Base-by-base conservation (phyloP, 2,888 invertebrate species). In the Pachliopta kotzebuea region DNA sequence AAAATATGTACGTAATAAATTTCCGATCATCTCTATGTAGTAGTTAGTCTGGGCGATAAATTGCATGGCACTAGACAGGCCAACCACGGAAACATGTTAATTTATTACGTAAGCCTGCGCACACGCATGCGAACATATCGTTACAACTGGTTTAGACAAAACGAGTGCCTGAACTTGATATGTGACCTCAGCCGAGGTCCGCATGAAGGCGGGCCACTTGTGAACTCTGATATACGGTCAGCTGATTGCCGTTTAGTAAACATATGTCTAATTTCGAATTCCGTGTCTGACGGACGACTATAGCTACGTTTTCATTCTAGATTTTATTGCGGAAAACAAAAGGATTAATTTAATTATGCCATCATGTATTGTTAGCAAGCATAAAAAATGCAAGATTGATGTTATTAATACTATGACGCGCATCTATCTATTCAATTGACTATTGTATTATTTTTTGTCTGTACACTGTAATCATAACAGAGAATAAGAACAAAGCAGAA, bases 141-240 rank as follows among this genome's bases (percentile, higher is more conserved):
- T 50, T 31, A 49, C 54, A 54, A 81, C 82, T 74, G 81, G 83
- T 84, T 84, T 75, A 76, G 75, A 76, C 76, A 75, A 78, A 80
- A 80, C 80, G 77, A 79, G 84, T 79, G 79, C 78, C 76, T 87
- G 88, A 88, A 88, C 88, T 88, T 88, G 88, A 83, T 83, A 76
- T 84, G 83, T 88, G 88, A 88, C 88, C 88, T 88, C 83, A 75
- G 71, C 65, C 71, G 74, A 79, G 83, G 83, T 76, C 77, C 75
- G 77, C 69, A 70, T 71, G 72, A 76, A 76, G 76, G 76, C 74
- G 75, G 75, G 69, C 74, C 69, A 74, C 76, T 81, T 81, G 76
- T 84, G 81, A 83, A 83, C 84, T 76, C 65, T 59, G 65, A 59
- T 66, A 66, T 66, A 62, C 65, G 59, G 62, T 66, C 74, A 75